Evolutionary conservation across 1,140 invertebrate genomes (phyloP), one percentile per base, ranked within the genome.

Genomic region (Trichonephila clavata): DNA sequence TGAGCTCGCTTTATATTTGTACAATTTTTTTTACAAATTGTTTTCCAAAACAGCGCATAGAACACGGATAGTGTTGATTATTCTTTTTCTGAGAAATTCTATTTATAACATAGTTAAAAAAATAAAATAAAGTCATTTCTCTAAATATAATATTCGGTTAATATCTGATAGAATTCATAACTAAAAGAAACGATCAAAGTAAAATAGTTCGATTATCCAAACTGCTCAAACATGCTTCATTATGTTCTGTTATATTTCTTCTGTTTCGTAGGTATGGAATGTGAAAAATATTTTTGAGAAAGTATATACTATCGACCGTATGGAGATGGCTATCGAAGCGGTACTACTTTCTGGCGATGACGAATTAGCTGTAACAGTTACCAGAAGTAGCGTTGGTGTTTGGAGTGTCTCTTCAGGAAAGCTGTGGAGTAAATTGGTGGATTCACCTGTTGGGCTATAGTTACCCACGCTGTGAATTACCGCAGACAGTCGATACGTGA

Each of bases 251-350:
- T 27, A 24, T 32, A 14, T 32, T 27, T 80, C 1, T 59, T 27
- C 21, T 2, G 1, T 16, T 21, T 8, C 63, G 21, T 99, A 99
- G 96, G 98, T 99, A 0, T 99, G 99, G 99, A 99, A 99, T 96
- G 99, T 99, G 93, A 99, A 99, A 95, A 99, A 99, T 95, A 99
- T 99, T 95, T 99, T 99, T 95, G 98, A 99, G 95, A 98, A 99
- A 96, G 98, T 99, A 6, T 98, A 99, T 95, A 98, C 98, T 24
- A 99, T 99, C 94, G 98, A 99, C 95, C 96, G 99, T 81, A 98
- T 99, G 95, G 99, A 99, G 95, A 96, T 99, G 84, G 98, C 99
- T 95, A 98, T 99, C 91, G 99, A 99, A 96, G 97, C 97, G 39
- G 98, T 99, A 39, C 97, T 97, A 95, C 96, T 98, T 86, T 98